A percentile compares a stretch with the other conserved stretches of the same genome.
Evolutionary conservation across 2,797 vertebrate species (phyloP).

Genomic region (Rachycentron canadum): DNA sequence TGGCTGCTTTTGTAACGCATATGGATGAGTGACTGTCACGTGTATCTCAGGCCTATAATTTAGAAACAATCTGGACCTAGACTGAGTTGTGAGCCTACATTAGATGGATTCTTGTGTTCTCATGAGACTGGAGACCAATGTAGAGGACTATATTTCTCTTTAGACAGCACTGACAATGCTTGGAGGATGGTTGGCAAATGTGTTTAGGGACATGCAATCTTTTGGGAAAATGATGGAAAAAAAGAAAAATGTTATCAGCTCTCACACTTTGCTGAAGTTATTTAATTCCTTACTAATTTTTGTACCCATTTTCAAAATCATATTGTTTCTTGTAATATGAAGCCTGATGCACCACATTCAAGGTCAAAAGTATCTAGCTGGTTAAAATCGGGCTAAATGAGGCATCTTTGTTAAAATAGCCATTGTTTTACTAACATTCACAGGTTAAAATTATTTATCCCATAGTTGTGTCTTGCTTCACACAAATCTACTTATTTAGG

Average conservation of each 20-base stretch:
- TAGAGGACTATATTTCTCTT: slow-evolving; percentile 12
- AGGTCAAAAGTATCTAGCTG: neutral
- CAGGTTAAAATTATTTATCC: neutral
- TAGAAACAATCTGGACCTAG: slow-evolving; percentile 16
- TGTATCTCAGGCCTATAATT: slow-evolving; percentile 42
- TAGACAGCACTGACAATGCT: slow-evolving; percentile 15
- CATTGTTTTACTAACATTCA: slow-evolving; percentile 10
- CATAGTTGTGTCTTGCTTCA: neutral
- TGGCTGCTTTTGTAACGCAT: slow-evolving; percentile 48
- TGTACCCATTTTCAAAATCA: slow-evolving; percentile 1
- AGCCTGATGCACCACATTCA: neutral
- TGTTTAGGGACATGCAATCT: slow-evolving; percentile 57
- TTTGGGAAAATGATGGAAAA: slow-evolving; percentile 20
- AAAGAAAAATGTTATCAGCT: neutral
- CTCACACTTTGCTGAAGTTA: neutral
- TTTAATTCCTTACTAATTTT: neutral
- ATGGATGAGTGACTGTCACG: slow-evolving; percentile 36
- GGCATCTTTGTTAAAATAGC: neutral
- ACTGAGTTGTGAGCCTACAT: slow-evolving; percentile 2
- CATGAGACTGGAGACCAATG: slow-evolving; percentile 21
- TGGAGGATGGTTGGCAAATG: slow-evolving; percentile 2
- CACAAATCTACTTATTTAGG: neutral
- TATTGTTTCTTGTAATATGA: slow-evolving; percentile 5
- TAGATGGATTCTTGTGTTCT: slow-evolving; percentile 20
- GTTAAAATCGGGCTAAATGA: slow-evolving; percentile 24